phyloP scores from a whole-genome alignment of 2,113 vertebrate species.

The Pseudorasbora parva region DNA sequence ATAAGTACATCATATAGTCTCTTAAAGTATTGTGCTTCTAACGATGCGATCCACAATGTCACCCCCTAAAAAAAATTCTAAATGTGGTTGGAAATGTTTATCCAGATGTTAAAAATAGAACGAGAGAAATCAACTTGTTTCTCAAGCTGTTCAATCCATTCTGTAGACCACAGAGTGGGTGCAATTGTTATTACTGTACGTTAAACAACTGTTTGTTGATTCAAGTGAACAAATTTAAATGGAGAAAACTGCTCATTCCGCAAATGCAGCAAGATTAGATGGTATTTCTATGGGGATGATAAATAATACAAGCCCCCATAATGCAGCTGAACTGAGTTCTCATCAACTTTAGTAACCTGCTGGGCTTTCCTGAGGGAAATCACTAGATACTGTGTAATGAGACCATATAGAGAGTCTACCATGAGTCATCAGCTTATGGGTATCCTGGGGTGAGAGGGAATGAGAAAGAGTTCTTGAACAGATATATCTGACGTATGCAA shows the following conservation, averaged over 20 bases:
- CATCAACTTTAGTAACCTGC: constrained; percentile 25
- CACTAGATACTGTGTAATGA: constrained; percentile 30
- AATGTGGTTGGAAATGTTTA: neutral
- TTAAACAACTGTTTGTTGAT: neutral
- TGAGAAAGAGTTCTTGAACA: neutral
- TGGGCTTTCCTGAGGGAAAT: constrained; percentile 43
- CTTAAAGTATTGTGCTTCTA: constrained; percentile 27
- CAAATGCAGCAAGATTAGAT: neutral
- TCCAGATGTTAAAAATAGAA: constrained; percentile 5
- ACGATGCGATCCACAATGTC: neutral
- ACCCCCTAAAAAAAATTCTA: neutral
- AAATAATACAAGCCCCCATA: neutral
- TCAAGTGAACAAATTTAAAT: neutral
- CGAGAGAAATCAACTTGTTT: neutral
- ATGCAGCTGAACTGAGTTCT: neutral
- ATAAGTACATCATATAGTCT: neutral
- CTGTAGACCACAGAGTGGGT: neutral
- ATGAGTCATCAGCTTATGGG: constrained; percentile 29
- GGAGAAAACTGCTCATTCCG: neutral
- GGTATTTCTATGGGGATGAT: neutral
- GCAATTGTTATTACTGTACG: neutral
- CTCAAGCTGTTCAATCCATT: neutral
- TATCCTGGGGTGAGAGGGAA: neutral
- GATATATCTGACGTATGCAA: neutral
- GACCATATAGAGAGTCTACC: neutral